Evolutionary conservation across 1,140 invertebrate genomes (phyloP).

Genomic region (Chelonus insularis): DNA sequence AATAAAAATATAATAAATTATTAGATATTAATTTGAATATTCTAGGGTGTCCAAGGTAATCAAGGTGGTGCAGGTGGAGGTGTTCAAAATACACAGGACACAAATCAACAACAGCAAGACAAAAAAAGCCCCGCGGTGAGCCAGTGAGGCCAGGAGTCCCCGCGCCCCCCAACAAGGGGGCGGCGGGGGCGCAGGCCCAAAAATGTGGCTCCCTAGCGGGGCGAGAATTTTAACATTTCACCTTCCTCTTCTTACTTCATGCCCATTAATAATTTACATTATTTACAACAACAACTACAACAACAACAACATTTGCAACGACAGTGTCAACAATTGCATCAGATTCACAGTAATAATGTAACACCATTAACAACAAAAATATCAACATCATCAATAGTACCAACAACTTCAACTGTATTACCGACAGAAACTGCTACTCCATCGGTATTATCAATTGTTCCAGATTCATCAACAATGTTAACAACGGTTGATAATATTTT

Average conservation of each 20-base stretch:
- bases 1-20: not conserved
- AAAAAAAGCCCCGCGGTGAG: conserved; percentile 81
- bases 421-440: too few species aligned
- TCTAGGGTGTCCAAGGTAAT: conserved; percentile 53
- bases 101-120: conserved; percentile 71
- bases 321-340: too few species aligned
- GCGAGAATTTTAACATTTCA: conserved; percentile 54
- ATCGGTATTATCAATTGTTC: not conserved
- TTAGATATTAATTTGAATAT: conserved; percentile 14
- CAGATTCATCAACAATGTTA: not conserved
- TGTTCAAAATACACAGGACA: conserved; percentile 65
- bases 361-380: too few species aligned
- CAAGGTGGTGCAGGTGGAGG: conserved; percentile 58
- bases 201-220: conserved; percentile 61
- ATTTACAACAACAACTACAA: too few species aligned
- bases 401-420: not conserved
- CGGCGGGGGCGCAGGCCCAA: conserved; percentile 62
- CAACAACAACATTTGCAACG: too few species aligned
- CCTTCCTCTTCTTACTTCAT: too few species aligned
- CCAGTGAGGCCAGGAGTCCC: conserved; percentile 67
- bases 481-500: too few species aligned
- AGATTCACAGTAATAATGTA: too few species aligned
- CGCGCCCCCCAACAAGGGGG: conserved; percentile 60
- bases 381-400: too few species aligned
- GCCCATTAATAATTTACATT: too few species aligned